Conservation (phyloP, 2,113 vertebrate species). For the Chaetops frenatus region DNA sequence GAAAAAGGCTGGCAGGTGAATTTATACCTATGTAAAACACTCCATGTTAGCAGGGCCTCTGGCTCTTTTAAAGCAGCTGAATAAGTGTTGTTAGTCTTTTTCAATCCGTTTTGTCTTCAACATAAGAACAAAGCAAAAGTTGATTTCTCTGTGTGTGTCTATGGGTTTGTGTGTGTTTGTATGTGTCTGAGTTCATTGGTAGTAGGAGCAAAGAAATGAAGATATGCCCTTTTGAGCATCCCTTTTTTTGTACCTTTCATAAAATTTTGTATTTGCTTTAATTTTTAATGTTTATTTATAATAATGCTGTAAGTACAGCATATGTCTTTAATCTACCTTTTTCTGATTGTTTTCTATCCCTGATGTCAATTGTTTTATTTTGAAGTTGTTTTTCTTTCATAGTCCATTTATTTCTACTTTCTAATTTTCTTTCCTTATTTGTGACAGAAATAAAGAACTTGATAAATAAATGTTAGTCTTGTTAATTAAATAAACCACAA, state of each 20-base stretch:
- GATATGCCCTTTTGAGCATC: background rate
- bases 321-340: background rate
- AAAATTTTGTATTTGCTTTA: background rate
- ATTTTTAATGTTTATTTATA: background rate
- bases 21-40: background rate
- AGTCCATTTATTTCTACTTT: background rate
- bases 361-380: background rate
- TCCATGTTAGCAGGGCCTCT: background rate
- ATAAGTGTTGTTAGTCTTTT: background rate
- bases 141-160: background rate
- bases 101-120: background rate
- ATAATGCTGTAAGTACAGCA: background rate
- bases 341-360: background rate
- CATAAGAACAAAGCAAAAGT: background rate
- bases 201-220: background rate
- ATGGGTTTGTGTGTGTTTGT: background rate
- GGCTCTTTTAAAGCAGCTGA: background rate
- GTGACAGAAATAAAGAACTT: background rate
- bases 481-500: background rate
- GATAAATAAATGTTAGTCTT: background rate
- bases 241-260: background rate
- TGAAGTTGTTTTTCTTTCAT: background rate
- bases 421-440: background rate
- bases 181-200: background rate
- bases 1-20: constrained; percentile 18